Conservation (phyloP, 2,113 vertebrate genomes). For the Prietella phreatophila region DNA sequence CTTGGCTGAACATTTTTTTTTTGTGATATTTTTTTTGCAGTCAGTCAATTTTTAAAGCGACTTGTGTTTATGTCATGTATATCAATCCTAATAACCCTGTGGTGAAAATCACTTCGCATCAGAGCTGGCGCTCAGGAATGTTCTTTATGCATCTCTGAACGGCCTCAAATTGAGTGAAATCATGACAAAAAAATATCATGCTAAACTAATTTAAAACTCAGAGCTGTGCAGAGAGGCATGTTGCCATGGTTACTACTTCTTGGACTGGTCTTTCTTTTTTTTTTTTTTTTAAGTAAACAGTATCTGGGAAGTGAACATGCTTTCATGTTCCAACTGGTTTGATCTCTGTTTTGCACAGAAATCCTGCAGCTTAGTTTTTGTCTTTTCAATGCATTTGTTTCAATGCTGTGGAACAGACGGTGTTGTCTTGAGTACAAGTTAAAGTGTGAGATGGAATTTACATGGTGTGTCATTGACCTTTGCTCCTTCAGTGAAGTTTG, state of each 20-base stretch:
- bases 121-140: constrained; percentile 37
- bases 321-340: constrained; percentile 29
- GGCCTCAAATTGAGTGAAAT: constrained; percentile 12
- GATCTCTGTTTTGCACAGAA: constrained; percentile 26
- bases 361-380: not conserved
- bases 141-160: constrained; percentile 43
- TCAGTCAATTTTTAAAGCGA: not conserved
- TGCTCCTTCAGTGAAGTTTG: not conserved
- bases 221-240: constrained; percentile 29
- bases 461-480: not conserved
- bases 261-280: not conserved
- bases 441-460: not conserved
- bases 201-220: constrained; percentile 45
- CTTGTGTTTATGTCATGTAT: constrained; percentile 22
- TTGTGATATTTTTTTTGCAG: not conserved
- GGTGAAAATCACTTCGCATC: not conserved
- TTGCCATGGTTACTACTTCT: constrained; percentile 49
- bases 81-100: constrained; percentile 22
- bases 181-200: constrained; percentile 30
- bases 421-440: not conserved
- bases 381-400: not conserved
- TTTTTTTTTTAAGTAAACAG: constrained; percentile 32
- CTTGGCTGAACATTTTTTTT: not conserved
- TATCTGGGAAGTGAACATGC: constrained; percentile 25
- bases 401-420: not conserved